phyloP scores from a whole-genome alignment of 2,797 vertebrate species.

The Gymnothorax javanicus region DNA sequence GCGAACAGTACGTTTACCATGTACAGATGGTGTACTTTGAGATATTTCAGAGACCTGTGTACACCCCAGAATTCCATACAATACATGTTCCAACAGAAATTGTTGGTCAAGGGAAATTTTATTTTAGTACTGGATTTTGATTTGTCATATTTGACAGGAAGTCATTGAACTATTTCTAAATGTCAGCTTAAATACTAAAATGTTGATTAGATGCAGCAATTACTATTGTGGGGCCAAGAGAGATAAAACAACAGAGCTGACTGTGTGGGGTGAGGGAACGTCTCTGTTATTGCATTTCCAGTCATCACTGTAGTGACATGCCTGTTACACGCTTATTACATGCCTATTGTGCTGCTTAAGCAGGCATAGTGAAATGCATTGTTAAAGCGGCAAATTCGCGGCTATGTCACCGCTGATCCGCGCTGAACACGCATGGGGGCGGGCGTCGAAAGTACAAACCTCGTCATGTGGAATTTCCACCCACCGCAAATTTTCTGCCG shows the following conservation, averaged over 20 bases:
- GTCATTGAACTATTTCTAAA: background rate
- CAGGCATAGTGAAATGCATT: background rate
- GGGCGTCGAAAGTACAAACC: background rate
- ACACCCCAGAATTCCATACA: too few species aligned
- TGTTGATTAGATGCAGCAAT: background rate
- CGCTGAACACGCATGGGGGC: background rate
- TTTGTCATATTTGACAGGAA: background rate
- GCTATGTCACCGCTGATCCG: background rate
- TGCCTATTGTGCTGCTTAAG: background rate
- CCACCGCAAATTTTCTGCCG: background rate
- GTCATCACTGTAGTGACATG: background rate
- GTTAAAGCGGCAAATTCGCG: background rate
- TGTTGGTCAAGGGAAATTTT: background rate
- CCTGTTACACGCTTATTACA: background rate
- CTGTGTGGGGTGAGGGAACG: background rate
- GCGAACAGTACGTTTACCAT: too few species aligned
- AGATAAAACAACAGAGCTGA: background rate
- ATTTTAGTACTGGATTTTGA: background rate
- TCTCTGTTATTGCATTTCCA: background rate
- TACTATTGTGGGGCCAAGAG: background rate
- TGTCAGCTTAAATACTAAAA: background rate
- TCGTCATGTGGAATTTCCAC: background rate
- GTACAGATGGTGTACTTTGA: too few species aligned
- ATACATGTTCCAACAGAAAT: too few species aligned
- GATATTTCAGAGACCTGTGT: too few species aligned